These are phyloP conservation scores for Margarornis squamiger DNA, from an alignment of 2,797 vertebrate genomes.

Conservation along the genomic window DNA sequence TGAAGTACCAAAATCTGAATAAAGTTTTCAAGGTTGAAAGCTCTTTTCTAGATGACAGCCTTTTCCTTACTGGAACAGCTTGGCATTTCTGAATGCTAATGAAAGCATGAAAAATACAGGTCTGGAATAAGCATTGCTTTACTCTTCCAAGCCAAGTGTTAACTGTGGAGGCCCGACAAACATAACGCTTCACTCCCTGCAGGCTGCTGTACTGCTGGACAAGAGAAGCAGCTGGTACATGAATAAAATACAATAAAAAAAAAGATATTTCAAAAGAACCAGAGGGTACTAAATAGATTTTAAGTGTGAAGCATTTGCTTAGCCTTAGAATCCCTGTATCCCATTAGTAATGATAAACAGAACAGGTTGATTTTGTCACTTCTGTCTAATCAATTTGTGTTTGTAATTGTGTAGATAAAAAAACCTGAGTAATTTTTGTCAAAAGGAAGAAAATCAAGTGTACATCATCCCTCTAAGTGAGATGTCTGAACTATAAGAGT, in stretches of 20 bases:
- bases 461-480: background rate
- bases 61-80: background rate
- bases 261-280: background rate
- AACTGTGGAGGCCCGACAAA: background rate
- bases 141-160: background rate
- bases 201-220: background rate
- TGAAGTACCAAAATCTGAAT: background rate
- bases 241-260: background rate
- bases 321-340: accelerated
- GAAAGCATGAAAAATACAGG: background rate
- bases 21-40: constrained; percentile 30
- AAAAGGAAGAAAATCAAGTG: background rate
- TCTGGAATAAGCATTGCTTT: background rate
- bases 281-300: background rate
- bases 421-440: background rate
- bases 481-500: background rate
- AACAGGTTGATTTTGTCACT: background rate
- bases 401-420: background rate
- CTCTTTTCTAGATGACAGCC: background rate
- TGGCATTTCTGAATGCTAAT: constrained; percentile 35
- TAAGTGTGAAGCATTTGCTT: background rate
- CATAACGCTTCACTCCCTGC: background rate
- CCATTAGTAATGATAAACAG: background rate
- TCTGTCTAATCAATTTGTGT: background rate
- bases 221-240: background rate